phyloP scores from a whole-genome alignment of 2,113 vertebrate species.

The Dromiciops gliroides region DNA sequence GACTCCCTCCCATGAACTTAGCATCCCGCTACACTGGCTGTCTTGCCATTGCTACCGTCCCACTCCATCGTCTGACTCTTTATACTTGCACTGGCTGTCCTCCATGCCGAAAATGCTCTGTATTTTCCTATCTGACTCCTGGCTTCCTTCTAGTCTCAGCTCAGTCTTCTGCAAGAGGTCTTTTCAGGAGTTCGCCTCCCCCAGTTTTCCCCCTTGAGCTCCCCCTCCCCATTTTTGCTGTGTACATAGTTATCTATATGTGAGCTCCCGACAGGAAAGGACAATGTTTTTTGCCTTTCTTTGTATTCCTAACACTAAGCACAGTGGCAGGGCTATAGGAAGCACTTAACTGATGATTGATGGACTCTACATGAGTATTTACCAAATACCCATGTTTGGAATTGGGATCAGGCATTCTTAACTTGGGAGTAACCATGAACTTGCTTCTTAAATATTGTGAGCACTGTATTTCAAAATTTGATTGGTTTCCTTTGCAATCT shows the following conservation, averaged over 20 bases:
- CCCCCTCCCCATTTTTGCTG: not conserved
- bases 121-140: not conserved
- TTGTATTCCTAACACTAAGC: not conserved
- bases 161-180: not conserved
- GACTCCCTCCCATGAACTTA: not conserved
- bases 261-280: not conserved
- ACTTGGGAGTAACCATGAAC: too few species aligned
- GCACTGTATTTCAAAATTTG: not conserved
- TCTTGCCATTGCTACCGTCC: not conserved
- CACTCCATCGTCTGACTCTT: not conserved
- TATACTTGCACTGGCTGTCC: not conserved
- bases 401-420: not conserved
- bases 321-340: not conserved
- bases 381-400: not conserved
- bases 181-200: not conserved
- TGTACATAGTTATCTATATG: not conserved
- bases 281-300: not conserved
- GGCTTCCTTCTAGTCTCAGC: not conserved
- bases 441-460: not conserved
- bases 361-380: not conserved
- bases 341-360: not conserved
- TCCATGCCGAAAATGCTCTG: not conserved
- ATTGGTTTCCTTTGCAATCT: not conserved
- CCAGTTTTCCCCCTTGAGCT: not conserved
- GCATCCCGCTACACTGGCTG: not conserved